Evolutionary conservation across 2,888 invertebrate species (phyloP).

Genomic region (Andrena minutula): DNA sequence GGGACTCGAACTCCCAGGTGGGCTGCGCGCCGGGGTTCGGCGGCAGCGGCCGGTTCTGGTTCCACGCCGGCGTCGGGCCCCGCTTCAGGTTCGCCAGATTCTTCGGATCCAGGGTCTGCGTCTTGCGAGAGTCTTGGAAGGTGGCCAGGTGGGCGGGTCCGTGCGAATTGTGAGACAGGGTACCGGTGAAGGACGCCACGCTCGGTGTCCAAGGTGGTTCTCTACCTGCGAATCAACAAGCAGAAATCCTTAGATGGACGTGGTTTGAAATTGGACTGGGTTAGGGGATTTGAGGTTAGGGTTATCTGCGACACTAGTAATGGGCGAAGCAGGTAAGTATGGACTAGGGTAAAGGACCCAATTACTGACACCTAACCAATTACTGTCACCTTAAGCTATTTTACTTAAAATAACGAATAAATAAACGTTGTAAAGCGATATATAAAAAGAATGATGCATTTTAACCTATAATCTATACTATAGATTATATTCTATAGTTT

Average conservation of each 20-base stretch:
- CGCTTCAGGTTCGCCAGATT: slow-evolving; percentile 82
- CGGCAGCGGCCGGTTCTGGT: slow-evolving; percentile 81
- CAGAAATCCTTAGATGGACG: not conserved
- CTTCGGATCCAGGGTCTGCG: slow-evolving; percentile 83
- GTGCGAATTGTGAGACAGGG: slow-evolving; percentile 83
- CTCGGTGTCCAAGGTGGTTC: slow-evolving; percentile 84
- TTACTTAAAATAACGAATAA: too few species aligned
- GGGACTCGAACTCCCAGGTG: slow-evolving; percentile 82
- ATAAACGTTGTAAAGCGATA: too few species aligned
- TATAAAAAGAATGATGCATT: too few species aligned
- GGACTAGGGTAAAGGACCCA: too few species aligned
- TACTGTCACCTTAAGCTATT: too few species aligned
- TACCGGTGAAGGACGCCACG: slow-evolving; percentile 83
- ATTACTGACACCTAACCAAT: too few species aligned
- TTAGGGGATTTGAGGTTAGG: too few species aligned
- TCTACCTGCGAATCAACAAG: slow-evolving; percentile 75
- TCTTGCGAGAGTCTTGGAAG: slow-evolving; percentile 83
- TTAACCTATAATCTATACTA: too few species aligned
- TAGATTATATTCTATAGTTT: too few species aligned
- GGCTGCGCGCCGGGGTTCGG: slow-evolving; percentile 76
- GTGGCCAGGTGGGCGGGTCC: slow-evolving; percentile 83
- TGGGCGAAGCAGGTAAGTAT: too few species aligned
- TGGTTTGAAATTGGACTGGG: too few species aligned
- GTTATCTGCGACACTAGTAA: too few species aligned
- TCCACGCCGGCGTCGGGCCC: slow-evolving; percentile 83